Percentiles rank a stretch among this genome's conserved stretches.
Conservation (phyloP, 2,113 vertebrate genomes). For the Mormoops blainvillei region DNA sequence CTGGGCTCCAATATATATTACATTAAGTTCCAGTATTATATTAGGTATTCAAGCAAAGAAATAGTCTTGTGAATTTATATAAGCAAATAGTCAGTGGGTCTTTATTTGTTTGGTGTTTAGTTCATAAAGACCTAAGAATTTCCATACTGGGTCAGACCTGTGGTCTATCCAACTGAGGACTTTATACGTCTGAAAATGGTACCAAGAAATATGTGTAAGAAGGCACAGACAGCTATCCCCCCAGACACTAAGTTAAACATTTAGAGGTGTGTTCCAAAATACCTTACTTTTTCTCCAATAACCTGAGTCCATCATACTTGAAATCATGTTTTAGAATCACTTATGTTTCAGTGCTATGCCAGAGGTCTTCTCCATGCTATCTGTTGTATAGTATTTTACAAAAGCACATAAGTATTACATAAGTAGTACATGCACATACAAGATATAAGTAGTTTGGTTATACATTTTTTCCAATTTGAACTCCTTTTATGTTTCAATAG, state of each 20-base stretch:
- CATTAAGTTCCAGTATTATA: not conserved
- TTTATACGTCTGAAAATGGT: not conserved
- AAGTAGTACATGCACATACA: conserved; percentile 5
- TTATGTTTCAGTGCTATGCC: not conserved
- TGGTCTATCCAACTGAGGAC: conserved; percentile 1
- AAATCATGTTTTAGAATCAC: conserved; percentile 45
- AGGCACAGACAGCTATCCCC: not conserved
- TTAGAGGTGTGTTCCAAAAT: conserved; percentile 11
- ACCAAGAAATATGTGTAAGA: conserved; percentile 31
- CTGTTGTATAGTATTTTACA: conserved; percentile 6
- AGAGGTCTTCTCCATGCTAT: not conserved
- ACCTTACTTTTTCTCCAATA: conserved; percentile 29
- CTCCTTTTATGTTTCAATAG: conserved; percentile 26
- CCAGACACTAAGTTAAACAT: conserved; percentile 2
- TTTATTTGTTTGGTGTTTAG: not conserved
- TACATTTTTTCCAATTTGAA: conserved; percentile 6
- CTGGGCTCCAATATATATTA: not conserved
- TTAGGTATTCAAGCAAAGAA: conserved; percentile 10
- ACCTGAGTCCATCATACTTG: conserved; percentile 21
- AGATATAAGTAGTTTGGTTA: conserved; percentile 23
- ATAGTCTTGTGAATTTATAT: conserved; percentile 1
- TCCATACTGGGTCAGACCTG: not conserved
- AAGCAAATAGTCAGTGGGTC: not conserved
- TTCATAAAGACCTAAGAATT: conserved; percentile 10
- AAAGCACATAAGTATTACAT: not conserved